Conservation (phyloP, 2,797 vertebrate species). For the Brachymystax lenok region DNA sequence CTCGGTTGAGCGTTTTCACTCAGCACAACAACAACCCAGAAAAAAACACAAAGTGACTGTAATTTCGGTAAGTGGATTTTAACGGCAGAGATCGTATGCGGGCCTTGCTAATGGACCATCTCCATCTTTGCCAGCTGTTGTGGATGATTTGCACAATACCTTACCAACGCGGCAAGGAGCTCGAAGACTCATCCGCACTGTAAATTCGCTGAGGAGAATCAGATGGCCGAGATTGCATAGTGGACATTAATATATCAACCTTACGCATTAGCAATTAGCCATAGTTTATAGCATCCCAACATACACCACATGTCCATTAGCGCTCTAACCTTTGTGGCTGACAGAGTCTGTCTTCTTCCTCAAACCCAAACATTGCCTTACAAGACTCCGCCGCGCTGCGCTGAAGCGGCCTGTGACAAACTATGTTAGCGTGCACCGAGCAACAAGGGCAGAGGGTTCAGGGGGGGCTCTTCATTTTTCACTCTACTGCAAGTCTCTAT, state of each 20-base stretch:
- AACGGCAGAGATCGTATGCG: conserved; percentile 39
- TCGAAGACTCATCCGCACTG: background rate
- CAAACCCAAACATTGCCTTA: conserved; percentile 8
- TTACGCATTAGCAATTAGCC: conserved; percentile 53
- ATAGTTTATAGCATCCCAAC: conserved; percentile 46
- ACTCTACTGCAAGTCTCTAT: background rate
- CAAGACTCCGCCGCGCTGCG: background rate
- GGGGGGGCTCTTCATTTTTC: background rate
- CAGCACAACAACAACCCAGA: conserved; percentile 21
- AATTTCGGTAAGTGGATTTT: conserved; percentile 61
- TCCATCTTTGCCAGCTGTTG: conserved; percentile 49
- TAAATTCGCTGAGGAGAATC: conserved; percentile 24
- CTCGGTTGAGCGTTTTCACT: conserved; percentile 21
- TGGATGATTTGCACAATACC: conserved; percentile 21
- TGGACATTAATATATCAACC: conserved; percentile 49
- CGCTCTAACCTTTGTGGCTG: background rate
- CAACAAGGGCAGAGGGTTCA: background rate
- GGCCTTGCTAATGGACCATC: conserved; percentile 43
- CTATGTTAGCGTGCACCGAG: background rate
- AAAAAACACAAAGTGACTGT: conserved; percentile 43
- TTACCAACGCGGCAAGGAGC: conserved; percentile 10
- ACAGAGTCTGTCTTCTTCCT: background rate
- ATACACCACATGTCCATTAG: conserved; percentile 14
- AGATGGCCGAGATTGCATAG: conserved; percentile 32
- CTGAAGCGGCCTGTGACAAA: background rate